Evolutionary conservation across 1,140 invertebrate species (phyloP).

Genomic region (Eufriesea mexicana): DNA sequence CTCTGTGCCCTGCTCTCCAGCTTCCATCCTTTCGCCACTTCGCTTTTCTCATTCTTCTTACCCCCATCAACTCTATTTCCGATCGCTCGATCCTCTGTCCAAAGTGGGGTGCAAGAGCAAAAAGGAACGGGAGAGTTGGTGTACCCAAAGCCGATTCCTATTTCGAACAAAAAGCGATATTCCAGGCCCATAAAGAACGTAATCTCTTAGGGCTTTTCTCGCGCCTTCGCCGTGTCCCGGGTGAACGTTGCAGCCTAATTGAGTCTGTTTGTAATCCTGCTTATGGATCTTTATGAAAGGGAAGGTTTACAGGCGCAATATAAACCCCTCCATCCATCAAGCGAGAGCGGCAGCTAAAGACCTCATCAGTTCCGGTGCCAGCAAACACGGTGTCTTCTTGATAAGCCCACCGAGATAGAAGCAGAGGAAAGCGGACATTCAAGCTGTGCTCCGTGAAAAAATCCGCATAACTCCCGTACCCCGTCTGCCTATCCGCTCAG

Average conservation of each 20-base stretch:
- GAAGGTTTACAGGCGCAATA: constrained; percentile 70
- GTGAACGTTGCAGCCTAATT: constrained; percentile 66
- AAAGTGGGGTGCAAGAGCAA: background rate
- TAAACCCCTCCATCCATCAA: constrained; percentile 73
- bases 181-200: constrained; percentile 50
- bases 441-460: constrained; percentile 51
- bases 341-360: constrained; percentile 69
- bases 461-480: constrained; percentile 59
- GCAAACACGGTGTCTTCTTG: constrained; percentile 66
- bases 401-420: constrained; percentile 60
- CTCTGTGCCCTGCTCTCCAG: background rate
- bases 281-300: constrained; percentile 72
- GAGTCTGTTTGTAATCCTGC: constrained; percentile 73
- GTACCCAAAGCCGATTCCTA: constrained; percentile 6
- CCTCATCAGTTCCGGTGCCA: constrained; percentile 71
- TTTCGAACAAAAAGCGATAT: constrained; percentile 38
- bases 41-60: background rate
- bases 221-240: constrained; percentile 44
- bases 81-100: background rate
- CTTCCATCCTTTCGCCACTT: background rate
- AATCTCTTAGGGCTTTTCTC: constrained; percentile 59
- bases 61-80: background rate
- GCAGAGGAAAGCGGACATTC: constrained; percentile 30
- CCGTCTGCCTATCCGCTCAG: constrained; percentile 5
- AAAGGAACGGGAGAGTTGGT: background rate